Evolutionary conservation across 2,113 vertebrate genomes (phyloP).

Genomic region (Mungos mungo): DNA sequence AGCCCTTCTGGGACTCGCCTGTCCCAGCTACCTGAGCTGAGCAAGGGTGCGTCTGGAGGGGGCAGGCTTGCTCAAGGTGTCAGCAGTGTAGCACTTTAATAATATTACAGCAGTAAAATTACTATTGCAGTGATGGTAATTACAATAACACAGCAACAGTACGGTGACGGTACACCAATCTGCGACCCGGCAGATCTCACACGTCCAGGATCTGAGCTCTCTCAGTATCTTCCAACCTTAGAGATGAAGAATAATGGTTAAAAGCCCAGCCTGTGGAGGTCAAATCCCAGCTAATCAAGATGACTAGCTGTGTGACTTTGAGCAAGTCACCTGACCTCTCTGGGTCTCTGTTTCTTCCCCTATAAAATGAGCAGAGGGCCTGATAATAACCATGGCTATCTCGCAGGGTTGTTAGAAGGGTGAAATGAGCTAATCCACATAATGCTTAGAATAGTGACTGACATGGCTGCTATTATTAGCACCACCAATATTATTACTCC

Average conservation of each 20-base stretch:
- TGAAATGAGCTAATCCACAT: neutral
- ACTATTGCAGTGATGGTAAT: neutral
- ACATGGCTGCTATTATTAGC: neutral
- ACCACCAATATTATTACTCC: neutral
- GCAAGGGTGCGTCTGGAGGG: neutral
- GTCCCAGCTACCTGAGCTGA: neutral
- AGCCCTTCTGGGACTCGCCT: neutral
- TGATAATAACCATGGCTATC: neutral
- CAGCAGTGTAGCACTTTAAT: neutral
- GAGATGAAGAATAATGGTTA: neutral
- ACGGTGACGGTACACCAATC: neutral
- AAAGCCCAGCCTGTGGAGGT: neutral
- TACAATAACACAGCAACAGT: too few relatives aligned
- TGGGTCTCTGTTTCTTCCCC: neutral
- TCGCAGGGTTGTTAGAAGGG: neutral
- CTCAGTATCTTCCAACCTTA: neutral
- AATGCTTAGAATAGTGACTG: neutral
- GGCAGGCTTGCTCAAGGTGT: neutral
- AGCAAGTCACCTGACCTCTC: neutral
- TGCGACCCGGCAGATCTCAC: neutral
- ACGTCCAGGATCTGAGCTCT: neutral
- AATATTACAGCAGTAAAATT: neutral
- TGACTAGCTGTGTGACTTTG: neutral
- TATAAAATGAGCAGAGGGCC: neutral
- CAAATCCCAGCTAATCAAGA: neutral